Conservation (phyloP, 2,797 vertebrate genomes). For the Galago senegalensis region DNA sequence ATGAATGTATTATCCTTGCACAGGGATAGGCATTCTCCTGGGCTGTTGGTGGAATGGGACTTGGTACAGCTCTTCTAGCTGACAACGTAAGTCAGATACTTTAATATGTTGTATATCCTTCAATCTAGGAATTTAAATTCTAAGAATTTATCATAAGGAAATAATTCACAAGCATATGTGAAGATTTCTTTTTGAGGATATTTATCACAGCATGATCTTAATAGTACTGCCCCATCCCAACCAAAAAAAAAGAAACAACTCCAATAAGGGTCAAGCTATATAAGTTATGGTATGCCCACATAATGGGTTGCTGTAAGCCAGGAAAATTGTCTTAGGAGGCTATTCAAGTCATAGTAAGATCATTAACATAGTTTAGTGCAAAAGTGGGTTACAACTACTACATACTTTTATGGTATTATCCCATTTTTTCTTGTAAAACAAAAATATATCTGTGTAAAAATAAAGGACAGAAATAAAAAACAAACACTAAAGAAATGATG, state of each 20-base stretch:
- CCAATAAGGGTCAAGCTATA: not conserved
- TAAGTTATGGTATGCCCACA: not conserved
- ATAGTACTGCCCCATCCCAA: not conserved
- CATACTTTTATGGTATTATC: not conserved
- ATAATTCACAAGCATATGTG: not conserved
- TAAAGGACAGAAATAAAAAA: not conserved
- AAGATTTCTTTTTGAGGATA: not conserved
- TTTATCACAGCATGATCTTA: constrained; percentile 33
- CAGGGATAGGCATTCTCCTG: not conserved
- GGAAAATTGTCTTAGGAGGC: not conserved
- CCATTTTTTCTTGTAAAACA: not conserved
- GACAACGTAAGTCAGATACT: not conserved
- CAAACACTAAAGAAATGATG: not conserved
- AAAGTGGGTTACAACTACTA: not conserved
- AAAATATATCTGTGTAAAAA: constrained; percentile 8
- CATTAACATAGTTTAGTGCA: not conserved
- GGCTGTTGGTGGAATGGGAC: not conserved
- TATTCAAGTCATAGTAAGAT: not conserved
- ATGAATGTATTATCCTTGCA: not conserved
- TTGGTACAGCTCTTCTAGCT: not conserved
- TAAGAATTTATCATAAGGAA: not conserved
- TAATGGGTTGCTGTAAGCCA: not conserved
- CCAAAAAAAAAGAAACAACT: not conserved
- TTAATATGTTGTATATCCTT: not conserved
- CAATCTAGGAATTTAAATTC: not conserved